Evolutionary conservation across 2,797 vertebrate genomes (phyloP).

Genomic region (Eulemur albifrons): DNA sequence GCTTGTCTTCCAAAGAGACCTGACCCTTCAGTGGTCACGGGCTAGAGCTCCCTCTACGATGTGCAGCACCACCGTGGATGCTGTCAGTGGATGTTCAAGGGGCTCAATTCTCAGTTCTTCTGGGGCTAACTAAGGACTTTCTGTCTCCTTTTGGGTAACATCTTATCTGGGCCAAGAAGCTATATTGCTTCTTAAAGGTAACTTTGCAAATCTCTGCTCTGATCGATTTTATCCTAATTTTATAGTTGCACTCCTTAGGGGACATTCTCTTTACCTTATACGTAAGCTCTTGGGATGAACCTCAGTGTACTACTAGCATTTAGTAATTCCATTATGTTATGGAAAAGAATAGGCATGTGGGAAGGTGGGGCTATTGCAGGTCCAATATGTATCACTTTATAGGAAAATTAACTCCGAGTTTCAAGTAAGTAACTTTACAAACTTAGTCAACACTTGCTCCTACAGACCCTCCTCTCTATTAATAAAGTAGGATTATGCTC

Average conservation of each 20-base stretch:
- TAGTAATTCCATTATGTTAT: neutral
- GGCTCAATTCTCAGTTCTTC: neutral
- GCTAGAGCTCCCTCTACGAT: neutral
- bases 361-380: neutral
- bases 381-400: neutral
- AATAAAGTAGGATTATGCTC: neutral
- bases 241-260: neutral
- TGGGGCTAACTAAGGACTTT: neutral
- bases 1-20: neutral
- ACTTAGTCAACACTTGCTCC: neutral
- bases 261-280: neutral
- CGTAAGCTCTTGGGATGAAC: neutral
- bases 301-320: neutral
- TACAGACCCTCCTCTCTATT: neutral
- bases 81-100: neutral
- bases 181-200: neutral
- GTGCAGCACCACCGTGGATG: neutral
- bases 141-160: neutral
- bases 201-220: neutral
- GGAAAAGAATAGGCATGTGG: neutral
- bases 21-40: neutral
- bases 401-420: neutral
- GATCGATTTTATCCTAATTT: neutral
- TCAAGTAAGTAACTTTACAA: constrained; percentile 36
- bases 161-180: neutral